These are phyloP conservation scores for Aphidoletes aphidimyza DNA, from an alignment of 2,888 invertebrate genomes.

Conservation along the genomic window DNA sequence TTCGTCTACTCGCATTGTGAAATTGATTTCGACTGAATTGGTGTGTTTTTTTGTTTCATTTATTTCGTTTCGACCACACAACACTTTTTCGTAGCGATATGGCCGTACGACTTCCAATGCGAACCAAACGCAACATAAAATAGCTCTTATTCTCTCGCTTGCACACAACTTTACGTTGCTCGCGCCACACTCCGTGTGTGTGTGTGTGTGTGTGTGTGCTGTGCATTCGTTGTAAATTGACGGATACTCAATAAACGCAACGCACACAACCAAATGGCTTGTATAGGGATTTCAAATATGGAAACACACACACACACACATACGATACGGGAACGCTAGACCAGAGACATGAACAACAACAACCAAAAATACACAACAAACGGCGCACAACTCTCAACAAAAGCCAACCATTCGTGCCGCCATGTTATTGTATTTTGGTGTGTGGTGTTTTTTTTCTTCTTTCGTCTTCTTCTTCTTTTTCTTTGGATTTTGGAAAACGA, in stretches of 20 bases:
- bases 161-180: too few species aligned
- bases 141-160: too few species aligned
- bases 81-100: neutral
- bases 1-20: constrained; percentile 12
- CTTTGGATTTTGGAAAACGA: too few species aligned
- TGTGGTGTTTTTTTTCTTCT: too few species aligned
- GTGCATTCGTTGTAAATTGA: too few species aligned
- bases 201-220: neutral
- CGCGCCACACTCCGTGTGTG: too few species aligned
- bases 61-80: neutral
- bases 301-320: neutral
- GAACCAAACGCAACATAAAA: neutral
- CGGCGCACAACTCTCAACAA: neutral
- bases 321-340: neutral
- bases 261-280: too few species aligned
- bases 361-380: neutral
- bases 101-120: too few species aligned
- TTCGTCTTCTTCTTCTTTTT: too few species aligned
- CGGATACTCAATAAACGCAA: too few species aligned
- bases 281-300: too few species aligned
- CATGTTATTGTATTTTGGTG: constrained; percentile 2
- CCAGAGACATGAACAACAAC: neutral
- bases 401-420: constrained; percentile 12
- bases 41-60: too few species aligned
- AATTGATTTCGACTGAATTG: constrained; percentile 4